A percentile compares a stretch with the other conserved stretches of the same genome.
Conservation (phyloP, 64 coral and sea anemone species). For the Dendrophyllia cribrosa region DNA sequence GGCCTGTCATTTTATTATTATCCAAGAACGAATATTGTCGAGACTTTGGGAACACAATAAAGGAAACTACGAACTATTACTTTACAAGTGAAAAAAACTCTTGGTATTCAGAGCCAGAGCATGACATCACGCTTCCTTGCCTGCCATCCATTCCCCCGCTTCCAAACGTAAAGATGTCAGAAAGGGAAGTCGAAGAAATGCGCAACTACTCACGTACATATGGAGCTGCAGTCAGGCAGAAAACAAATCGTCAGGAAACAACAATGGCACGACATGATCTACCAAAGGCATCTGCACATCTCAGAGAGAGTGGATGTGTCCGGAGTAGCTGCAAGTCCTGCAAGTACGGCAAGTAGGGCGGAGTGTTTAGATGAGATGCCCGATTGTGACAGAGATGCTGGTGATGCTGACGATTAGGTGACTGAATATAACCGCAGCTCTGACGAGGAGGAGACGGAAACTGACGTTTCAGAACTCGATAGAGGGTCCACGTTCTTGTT, state of each 20-base stretch:
- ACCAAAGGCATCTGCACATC: too few relatives aligned
- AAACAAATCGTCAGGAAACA: too few relatives aligned
- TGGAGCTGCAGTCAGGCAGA: constrained; percentile 15
- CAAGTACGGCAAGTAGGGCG: constrained; percentile 5
- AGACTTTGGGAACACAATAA: too few relatives aligned
- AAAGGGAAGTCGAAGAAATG: constrained; percentile 42
- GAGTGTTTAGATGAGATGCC: not conserved
- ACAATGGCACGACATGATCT: too few relatives aligned
- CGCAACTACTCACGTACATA: constrained; percentile 29
- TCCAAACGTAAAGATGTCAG: not conserved
- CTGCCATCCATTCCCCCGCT: constrained; percentile 25
- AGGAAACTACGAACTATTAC: not conserved
- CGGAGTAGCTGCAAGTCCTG: not conserved
- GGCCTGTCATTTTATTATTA: too few relatives aligned
- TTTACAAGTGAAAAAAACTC: constrained; percentile 55
- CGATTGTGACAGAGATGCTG: not conserved
- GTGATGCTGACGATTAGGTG: not conserved
- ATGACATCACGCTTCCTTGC: constrained; percentile 34
- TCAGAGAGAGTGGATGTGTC: constrained; percentile 4
- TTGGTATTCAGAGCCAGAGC: constrained; percentile 59
- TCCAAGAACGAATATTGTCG: too few relatives aligned
- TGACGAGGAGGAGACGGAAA: not conserved
- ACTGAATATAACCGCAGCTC: constrained; percentile 4
- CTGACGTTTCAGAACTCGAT: constrained; percentile 13
- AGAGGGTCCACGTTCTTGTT: constrained; percentile 8